Evolutionary conservation across 2,113 vertebrate species (phyloP).

Genomic region (Zapus hudsonius): DNA sequence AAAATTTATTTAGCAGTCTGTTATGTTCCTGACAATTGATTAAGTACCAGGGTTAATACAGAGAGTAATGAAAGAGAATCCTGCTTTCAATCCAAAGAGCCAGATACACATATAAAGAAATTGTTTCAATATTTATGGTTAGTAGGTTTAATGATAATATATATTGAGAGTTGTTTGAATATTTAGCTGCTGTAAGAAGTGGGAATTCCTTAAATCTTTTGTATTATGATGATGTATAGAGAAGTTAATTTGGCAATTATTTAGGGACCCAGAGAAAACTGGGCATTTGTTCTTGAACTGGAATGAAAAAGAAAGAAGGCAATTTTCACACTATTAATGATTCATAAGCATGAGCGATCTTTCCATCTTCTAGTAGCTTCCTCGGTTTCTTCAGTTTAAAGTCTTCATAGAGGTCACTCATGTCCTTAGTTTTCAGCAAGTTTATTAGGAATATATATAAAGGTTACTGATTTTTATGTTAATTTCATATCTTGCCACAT

Average conservation of each 20-base stretch:
- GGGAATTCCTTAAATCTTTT: not conserved
- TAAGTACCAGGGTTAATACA: not conserved
- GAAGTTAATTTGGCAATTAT: not conserved
- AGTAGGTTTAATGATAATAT: not conserved
- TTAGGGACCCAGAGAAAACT: not conserved
- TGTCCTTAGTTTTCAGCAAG: too few relatives aligned
- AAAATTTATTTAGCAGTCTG: conserved; percentile 30
- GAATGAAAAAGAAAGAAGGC: too few relatives aligned
- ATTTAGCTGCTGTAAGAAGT: conserved; percentile 2
- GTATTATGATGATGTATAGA: not conserved
- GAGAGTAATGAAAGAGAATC: conserved; percentile 24
- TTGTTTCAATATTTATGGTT: conserved; percentile 33
- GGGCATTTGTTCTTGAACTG: not conserved
- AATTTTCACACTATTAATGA: too few relatives aligned
- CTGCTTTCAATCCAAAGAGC: not conserved
- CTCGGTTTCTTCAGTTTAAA: too few relatives aligned
- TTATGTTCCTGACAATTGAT: not conserved
- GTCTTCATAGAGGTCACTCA: too few relatives aligned
- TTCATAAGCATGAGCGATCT: too few relatives aligned
- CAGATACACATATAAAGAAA: conserved; percentile 17
- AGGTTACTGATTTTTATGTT: too few relatives aligned
- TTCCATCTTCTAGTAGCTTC: too few relatives aligned
- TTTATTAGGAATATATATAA: too few relatives aligned
- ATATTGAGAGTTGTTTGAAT: not conserved
- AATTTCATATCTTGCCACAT: too few relatives aligned